Evolutionary conservation across 2,888 invertebrate species (phyloP).

Genomic region (Hetaerina titia): DNA sequence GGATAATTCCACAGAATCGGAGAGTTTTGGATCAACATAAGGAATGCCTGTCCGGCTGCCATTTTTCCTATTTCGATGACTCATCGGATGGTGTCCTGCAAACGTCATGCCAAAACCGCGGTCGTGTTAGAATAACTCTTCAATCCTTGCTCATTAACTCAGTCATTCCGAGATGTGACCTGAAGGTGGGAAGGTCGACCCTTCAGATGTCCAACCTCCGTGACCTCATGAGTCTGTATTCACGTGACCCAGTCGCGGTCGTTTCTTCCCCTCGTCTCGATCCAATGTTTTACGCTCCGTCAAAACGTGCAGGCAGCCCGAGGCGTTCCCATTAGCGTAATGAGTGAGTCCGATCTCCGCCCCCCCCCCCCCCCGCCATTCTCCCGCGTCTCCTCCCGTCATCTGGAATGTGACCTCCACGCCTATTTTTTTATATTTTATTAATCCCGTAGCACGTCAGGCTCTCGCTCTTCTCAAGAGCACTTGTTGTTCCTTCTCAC

Average conservation of each 20-base stretch:
- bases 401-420: neutral
- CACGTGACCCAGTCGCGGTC: neutral
- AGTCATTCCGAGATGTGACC: too few relatives aligned
- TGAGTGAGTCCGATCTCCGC: neutral
- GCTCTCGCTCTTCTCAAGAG: neutral
- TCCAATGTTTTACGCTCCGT: neutral
- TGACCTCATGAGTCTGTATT: too few relatives aligned
- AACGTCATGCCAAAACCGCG: too few relatives aligned
- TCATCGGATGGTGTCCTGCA: too few relatives aligned
- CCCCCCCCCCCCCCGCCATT: neutral
- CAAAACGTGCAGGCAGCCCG: neutral
- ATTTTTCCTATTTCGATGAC: too few relatives aligned
- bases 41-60: too few relatives aligned
- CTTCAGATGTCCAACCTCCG: too few relatives aligned
- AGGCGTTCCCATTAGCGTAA: neutral
- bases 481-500: slow-evolving; percentile 1
- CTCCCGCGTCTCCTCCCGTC: neutral
- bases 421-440: neutral
- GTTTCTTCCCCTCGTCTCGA: neutral
- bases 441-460: neutral
- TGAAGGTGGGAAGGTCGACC: too few relatives aligned
- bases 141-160: too few relatives aligned
- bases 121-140: too few relatives aligned
- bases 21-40: too few relatives aligned
- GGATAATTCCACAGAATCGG: too few relatives aligned